Conservation (phyloP, 2,888 invertebrate species). For the Drosophila eohydei region DNA sequence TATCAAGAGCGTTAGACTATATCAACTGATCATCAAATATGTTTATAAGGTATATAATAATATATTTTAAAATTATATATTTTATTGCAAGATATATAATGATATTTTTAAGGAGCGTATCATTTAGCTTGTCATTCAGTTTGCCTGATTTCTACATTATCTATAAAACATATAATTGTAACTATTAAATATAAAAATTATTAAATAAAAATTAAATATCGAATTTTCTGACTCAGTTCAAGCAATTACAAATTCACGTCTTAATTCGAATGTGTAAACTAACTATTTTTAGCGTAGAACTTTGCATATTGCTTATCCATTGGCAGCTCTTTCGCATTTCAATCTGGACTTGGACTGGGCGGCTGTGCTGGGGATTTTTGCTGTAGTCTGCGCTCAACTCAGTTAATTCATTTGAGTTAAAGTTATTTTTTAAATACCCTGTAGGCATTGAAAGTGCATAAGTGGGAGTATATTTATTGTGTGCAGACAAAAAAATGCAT, state of each 20-base stretch:
- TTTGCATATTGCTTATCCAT: slow-evolving; percentile 1
- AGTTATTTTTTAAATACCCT: slow-evolving; percentile 1
- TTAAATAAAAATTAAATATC: too few relatives aligned
- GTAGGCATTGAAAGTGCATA: not conserved
- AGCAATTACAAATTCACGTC: not conserved
- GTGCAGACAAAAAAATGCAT: not conserved
- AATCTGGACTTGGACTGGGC: slow-evolving; percentile 4
- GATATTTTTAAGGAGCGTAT: too few relatives aligned
- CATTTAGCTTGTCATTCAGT: too few relatives aligned
- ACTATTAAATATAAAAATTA: too few relatives aligned
- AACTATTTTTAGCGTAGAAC: not conserved
- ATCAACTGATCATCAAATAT: too few relatives aligned
- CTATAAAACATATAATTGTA: too few relatives aligned
- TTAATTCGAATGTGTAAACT: not conserved
- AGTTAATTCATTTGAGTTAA: slow-evolving; percentile 11
- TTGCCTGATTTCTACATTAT: too few relatives aligned
- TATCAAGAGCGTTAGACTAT: not conserved
- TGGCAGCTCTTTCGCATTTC: not conserved
- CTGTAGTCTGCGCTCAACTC: slow-evolving; percentile 6
- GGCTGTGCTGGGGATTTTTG: slow-evolving; percentile 30
- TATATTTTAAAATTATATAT: too few relatives aligned
- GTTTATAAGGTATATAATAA: too few relatives aligned
- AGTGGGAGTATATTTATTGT: too few relatives aligned
- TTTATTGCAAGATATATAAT: not conserved
- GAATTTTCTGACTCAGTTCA: not conserved